phyloP scores from a whole-genome alignment of 2,888 invertebrate species.

The Drepanosiphum platanoidis region DNA sequence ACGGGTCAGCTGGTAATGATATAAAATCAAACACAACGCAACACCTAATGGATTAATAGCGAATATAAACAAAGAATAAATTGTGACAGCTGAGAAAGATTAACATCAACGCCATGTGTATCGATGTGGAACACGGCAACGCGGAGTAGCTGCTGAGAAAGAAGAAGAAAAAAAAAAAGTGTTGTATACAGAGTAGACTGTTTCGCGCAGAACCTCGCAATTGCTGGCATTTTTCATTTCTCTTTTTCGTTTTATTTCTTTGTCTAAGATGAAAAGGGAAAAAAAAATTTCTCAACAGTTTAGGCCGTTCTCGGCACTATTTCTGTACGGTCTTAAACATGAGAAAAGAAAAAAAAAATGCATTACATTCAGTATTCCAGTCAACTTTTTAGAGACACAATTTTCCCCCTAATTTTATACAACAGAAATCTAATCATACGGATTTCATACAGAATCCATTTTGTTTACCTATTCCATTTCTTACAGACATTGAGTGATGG shows the following conservation, averaged over 20 bases:
- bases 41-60: slow-evolving; percentile 17
- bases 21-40: background rate
- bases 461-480: slow-evolving; percentile 31
- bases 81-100: slow-evolving; percentile 17
- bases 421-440: slow-evolving; percentile 28
- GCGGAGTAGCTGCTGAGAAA: background rate
- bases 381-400: slow-evolving; percentile 13
- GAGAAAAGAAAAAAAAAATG: background rate
- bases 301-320: slow-evolving; percentile 1
- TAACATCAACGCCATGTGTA: background rate
- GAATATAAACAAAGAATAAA: slow-evolving; percentile 13
- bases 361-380: slow-evolving; percentile 8
- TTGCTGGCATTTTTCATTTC: slow-evolving; percentile 17
- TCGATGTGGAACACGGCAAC: slow-evolving; percentile 22
- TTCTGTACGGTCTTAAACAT: background rate
- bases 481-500: slow-evolving; percentile 47
- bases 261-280: background rate
- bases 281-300: slow-evolving; percentile 29
- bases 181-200: background rate
- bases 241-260: background rate
- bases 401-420: slow-evolving; percentile 31
- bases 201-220: slow-evolving; percentile 18
- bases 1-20: too few relatives aligned
- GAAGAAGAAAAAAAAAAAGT: slow-evolving; percentile 11
- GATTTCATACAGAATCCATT: slow-evolving; percentile 38